Conservation (phyloP, 2,797 vertebrate genomes). For the Liasis olivaceus region DNA sequence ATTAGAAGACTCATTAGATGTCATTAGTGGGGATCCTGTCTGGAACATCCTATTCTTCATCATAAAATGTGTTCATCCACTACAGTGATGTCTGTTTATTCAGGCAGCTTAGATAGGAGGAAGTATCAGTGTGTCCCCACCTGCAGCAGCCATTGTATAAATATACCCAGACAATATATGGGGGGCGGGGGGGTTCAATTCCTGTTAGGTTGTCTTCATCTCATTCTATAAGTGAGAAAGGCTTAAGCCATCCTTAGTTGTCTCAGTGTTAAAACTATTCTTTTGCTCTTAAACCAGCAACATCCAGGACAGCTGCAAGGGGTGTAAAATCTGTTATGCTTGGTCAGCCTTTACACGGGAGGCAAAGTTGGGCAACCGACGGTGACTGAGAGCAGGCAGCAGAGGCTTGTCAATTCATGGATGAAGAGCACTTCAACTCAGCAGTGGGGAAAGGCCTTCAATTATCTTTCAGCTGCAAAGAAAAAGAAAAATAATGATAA, state of each 20-base stretch:
- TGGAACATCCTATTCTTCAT: neutral
- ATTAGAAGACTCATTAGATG: neutral
- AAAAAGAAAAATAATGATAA: too few species aligned
- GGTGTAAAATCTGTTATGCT: neutral
- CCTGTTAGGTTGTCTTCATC: neutral
- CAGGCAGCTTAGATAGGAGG: neutral
- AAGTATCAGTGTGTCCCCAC: neutral
- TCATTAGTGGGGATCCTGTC: too few species aligned
- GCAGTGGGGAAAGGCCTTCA: neutral
- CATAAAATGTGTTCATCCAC: neutral
- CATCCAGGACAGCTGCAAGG: neutral
- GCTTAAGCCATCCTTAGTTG: neutral
- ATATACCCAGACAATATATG: neutral
- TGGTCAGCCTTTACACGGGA: too few species aligned
- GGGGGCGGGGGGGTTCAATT: neutral
- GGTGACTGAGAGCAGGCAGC: too few species aligned
- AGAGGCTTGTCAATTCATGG: too few species aligned
- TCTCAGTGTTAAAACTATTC: neutral
- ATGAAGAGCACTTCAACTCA: neutral
- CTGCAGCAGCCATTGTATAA: neutral
- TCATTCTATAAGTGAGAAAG: neutral
- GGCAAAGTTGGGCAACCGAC: too few species aligned
- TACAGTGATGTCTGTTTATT: neutral
- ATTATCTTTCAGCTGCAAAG: neutral
- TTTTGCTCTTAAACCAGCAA: neutral